Evolutionary conservation across 2,113 vertebrate genomes (phyloP), one percentile per base, ranked within the genome.

Genomic region (Chaetodon trifascialis): DNA sequence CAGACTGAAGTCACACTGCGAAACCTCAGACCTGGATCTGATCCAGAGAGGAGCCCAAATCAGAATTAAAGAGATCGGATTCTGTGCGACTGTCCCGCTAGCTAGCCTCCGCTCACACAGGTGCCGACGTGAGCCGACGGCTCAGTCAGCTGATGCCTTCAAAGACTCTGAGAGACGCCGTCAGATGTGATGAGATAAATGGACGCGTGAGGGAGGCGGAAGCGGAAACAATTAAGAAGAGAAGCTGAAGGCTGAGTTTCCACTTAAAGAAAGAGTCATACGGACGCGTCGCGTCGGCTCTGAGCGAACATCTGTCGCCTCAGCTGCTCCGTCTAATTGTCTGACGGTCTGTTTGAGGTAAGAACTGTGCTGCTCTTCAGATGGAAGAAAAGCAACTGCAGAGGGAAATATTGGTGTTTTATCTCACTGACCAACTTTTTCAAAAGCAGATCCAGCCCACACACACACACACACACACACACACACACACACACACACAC

Each of bases 291-390:
- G 6, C 3, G 4, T 73, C 42, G 2, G 38, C 17, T 67, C 0
- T 4, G 34, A 59, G 63, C 14, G 23, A 82, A 77, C 80, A 86
- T 70, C 87, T 83, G 83, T 30, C 1, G 67, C 19, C 63, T 76
- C 69, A 11, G 59, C 86, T 59, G 80, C 44, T 88, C 47, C 1
- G 0, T 64, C 63, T 55, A 40, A 73, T 21, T 46, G 36, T 73
- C 66, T 79, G 44, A 55, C 34, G 59, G 42, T 21, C 7, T 36
- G 23, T 47, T 15, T 14, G 23, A 55, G 0, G 52, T 4, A 1
- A 19, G 25, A 58, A 2, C 59, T 21, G 38, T 23, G 16, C 44
- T 42, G 34, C 21, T 54, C 46, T 71, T 25, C 19, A 68, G 55
- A 64, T 51, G 30, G 58, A 65, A 58, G n/a, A 0, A 1, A 38